Evolutionary conservation across 35 echinoderm and acorn worm genomes (phyloP).

Genomic region (Nesometra sesokonis): DNA sequence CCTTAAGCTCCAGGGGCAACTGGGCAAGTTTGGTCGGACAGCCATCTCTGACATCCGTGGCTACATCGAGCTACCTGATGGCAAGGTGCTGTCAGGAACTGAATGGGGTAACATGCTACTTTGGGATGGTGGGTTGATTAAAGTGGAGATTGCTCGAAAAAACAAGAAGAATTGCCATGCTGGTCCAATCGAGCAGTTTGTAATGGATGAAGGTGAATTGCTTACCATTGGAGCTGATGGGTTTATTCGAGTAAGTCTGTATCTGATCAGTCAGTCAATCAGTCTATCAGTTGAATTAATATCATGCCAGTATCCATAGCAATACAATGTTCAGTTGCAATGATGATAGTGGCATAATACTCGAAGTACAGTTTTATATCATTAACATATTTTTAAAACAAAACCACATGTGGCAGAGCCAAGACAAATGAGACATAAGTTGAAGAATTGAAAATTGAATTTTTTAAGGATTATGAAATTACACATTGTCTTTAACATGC

Average conservation of each 20-base stretch:
- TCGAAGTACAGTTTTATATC: too few species aligned
- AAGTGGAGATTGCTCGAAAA: constrained; percentile 71
- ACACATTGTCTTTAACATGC: too few species aligned
- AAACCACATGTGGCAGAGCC: too few species aligned
- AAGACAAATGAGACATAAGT: too few species aligned
- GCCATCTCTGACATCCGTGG: constrained; percentile 95
- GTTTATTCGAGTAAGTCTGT: constrained; percentile 80
- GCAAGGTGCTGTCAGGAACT: constrained; percentile 87
- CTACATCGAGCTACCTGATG: constrained; percentile 85
- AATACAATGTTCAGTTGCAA: too few species aligned
- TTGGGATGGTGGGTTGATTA: constrained; percentile 89
- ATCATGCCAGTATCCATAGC: too few species aligned
- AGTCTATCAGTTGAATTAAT: too few species aligned
- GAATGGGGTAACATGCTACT: constrained; percentile 99
- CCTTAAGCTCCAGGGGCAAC: constrained; percentile 82
- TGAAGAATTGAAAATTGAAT: too few species aligned
- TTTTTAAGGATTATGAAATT: too few species aligned
- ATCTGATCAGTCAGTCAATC: too few species aligned
- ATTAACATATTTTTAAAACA: too few species aligned
- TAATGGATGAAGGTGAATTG: constrained; percentile 94
- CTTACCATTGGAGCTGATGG: constrained; percentile 98
- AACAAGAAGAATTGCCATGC: constrained; percentile 78
- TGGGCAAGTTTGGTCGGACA: constrained; percentile 97
- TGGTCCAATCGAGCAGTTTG: constrained; percentile 92
- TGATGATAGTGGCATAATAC: too few species aligned